These are phyloP conservation scores for Drosophila virilis DNA, from an alignment of 1,140 invertebrate species.

Conservation along the genomic window DNA sequence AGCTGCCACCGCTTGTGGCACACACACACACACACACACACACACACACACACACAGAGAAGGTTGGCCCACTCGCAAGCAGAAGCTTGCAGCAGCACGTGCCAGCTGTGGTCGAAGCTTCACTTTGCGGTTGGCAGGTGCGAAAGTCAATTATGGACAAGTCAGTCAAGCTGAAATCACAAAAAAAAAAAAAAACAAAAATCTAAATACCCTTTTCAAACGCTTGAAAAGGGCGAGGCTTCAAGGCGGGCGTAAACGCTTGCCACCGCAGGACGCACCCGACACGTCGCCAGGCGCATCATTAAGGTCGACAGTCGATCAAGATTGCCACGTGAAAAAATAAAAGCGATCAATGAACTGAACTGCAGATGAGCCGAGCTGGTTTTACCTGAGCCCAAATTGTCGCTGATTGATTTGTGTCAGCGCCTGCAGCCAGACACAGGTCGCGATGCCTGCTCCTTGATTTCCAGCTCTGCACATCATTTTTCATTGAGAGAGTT, in stretches of 20 bases:
- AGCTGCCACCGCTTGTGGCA: conserved; percentile 23
- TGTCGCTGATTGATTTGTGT: conserved; percentile 57
- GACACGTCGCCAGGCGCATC: conserved; percentile 50
- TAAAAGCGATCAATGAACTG: conserved; percentile 30
- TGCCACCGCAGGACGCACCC: conserved; percentile 53
- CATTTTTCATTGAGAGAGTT: conserved; percentile 52
- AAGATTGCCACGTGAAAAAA: conserved; percentile 15
- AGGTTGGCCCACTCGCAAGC: conserved; percentile 13
- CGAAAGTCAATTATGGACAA: conserved; percentile 47
- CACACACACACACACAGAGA: not conserved
- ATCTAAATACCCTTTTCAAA: conserved; percentile 25
- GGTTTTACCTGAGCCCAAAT: conserved; percentile 7
- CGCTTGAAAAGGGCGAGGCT: not conserved
- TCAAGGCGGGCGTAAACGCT: conserved; percentile 26
- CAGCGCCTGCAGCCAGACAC: conserved; percentile 39
- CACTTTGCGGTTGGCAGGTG: conserved; percentile 47
- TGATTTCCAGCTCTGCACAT: conserved; percentile 31
- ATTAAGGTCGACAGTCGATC: conserved; percentile 45
- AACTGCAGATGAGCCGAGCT: not conserved
- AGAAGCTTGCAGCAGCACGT: conserved; percentile 25
- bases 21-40: not conserved
- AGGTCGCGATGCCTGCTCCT: conserved; percentile 31
- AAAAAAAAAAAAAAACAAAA: not conserved
- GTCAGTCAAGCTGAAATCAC: conserved; percentile 36
- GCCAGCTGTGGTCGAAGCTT: conserved; percentile 24